These are phyloP conservation scores for Drosophila mercatorum DNA, from an alignment of 2,888 invertebrate genomes.

Conservation along the genomic window DNA sequence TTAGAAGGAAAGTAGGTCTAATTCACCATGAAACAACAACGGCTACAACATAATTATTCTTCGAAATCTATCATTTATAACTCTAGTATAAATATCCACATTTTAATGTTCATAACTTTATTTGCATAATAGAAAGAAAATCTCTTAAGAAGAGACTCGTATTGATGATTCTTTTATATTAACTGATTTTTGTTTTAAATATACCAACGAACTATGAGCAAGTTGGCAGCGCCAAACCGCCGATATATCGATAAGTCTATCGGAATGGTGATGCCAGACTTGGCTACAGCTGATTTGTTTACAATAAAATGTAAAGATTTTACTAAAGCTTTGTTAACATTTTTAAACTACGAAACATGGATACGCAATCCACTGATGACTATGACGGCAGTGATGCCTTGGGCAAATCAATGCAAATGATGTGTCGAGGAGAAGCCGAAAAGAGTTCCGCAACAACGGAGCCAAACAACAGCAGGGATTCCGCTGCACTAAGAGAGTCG, in stretches of 20 bases:
- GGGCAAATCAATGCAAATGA: constrained; percentile 81
- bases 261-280: constrained; percentile 40
- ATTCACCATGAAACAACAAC: background rate
- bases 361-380: constrained; percentile 81
- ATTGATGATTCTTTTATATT: background rate
- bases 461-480: constrained; percentile 57
- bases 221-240: constrained; percentile 32
- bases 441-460: constrained; percentile 30
- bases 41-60: background rate
- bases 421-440: no score
- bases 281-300: constrained; percentile 55
- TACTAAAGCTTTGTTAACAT: no score
- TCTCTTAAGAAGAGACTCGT: no score
- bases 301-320: background rate
- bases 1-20: constrained; percentile 43
- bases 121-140: background rate
- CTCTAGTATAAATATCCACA: constrained; percentile 1
- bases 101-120: constrained; percentile 5
- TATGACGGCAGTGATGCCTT: constrained; percentile 82
- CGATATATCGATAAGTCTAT: constrained; percentile 40
- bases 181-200: background rate
- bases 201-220: background rate
- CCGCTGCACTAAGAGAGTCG: constrained; percentile 44
- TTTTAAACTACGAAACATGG: constrained; percentile 63
- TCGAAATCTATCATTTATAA: constrained; percentile 1